These are phyloP conservation scores for Drosophila anomalata DNA, from an alignment of 2,888 invertebrate genomes.

Conservation along the genomic window DNA sequence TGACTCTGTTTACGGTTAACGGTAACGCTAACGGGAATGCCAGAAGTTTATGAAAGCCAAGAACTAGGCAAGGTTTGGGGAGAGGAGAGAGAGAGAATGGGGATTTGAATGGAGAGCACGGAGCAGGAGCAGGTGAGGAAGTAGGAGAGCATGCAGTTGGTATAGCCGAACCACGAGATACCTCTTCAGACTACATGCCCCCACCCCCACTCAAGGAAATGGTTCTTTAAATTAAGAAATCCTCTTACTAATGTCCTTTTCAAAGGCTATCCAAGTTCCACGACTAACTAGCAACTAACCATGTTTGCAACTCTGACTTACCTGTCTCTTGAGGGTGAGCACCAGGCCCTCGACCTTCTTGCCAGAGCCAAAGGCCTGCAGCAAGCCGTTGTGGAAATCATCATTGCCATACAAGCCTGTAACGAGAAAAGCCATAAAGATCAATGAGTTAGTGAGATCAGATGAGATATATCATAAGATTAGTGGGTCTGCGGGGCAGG, in stretches of 20 bases:
- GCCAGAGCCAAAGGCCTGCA: slow-evolving; percentile 91
- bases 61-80: slow-evolving; percentile 10
- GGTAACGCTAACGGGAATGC: slow-evolving; percentile 4
- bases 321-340: slow-evolving; percentile 92
- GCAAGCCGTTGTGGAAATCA: slow-evolving; percentile 95
- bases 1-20: neutral
- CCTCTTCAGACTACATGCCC: slow-evolving; percentile 17
- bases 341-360: slow-evolving; percentile 92
- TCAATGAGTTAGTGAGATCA: slow-evolving; percentile 7
- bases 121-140: neutral
- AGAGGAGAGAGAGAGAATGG: neutral
- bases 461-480: neutral
- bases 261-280: neutral
- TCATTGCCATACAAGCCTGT: slow-evolving; percentile 95
- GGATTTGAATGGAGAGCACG: neutral
- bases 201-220: neutral
- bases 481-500: slow-evolving; percentile 2
- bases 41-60: slow-evolving; percentile 31
- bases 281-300: neutral
- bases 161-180: slow-evolving; percentile 16
- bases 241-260: slow-evolving; percentile 2
- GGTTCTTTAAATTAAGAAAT: neutral
- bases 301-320: slow-evolving; percentile 77
- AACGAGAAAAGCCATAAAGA: neutral
- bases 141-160: neutral